Evolutionary conservation across 2,113 vertebrate genomes (phyloP), one percentile per base, ranked within the genome.

Genomic region (Psittacara wagleri): DNA sequence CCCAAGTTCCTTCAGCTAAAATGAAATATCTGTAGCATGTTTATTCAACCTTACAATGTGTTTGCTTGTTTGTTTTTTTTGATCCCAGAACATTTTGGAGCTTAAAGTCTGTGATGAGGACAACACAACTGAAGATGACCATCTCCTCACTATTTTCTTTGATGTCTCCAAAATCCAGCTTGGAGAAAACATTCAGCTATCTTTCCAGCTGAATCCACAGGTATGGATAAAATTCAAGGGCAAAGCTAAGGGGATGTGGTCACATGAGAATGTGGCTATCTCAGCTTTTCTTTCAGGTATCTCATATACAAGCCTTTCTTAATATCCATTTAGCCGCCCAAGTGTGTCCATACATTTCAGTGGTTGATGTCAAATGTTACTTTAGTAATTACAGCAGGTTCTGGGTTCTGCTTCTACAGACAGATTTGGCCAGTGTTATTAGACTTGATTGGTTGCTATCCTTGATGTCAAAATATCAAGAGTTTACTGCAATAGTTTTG

Each of bases 121-220:
- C 59, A 87, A 51, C 2, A 0, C 96, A n/a, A 98, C 98, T 41
- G 46, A 91, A 68, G 97, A 98, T 72, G 98, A 98, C 54, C 98
- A 98, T 61, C 97, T 98, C 79, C 95, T 98, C 82, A 98, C 98
- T 43, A 94, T 98, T 54, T 97, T 98, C 91, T 98, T 98, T 70
- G 98, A 98, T 75, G 97, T 98, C 46, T 96, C 96, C 68, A 98
- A 98, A 96, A 98, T 98, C 70, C 97, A 98, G 72, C 97, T 98
- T 63, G 96, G 97, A 87, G 97, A 98, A 94, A 98, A 97, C 63
- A 95, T 98, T 89, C 93, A 90, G 2, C 68, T 98, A 25, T 97
- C 88, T 83, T 98, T 98, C 64, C 97, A 97, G 69, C 92, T 98
- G 64, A 98, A 98, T 94, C 97, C 97, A 75, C 90, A 98, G 98